These are phyloP conservation scores for Perdita meconis DNA, from an alignment of 2,888 invertebrate genomes.

Conservation along the genomic window DNA sequence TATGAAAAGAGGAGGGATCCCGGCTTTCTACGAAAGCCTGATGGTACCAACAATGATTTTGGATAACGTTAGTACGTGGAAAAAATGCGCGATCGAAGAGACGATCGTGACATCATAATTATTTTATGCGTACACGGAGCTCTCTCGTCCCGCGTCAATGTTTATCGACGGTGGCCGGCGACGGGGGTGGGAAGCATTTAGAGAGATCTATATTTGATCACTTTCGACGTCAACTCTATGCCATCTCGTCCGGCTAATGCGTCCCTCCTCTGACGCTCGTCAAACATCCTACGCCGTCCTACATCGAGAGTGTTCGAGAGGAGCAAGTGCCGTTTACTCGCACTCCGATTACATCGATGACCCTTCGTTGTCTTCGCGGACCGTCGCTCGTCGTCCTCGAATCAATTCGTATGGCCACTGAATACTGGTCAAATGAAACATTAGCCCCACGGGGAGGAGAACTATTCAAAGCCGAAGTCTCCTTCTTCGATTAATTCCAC, in stretches of 20 bases:
- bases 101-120: constrained; percentile 60
- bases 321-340: constrained; percentile 74
- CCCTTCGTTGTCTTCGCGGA: constrained; percentile 59
- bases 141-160: constrained; percentile 62
- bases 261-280: constrained; percentile 72
- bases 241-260: constrained; percentile 77
- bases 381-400: constrained; percentile 32
- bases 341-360: constrained; percentile 74
- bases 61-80: background rate
- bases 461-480: background rate
- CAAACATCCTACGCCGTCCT: constrained; percentile 73
- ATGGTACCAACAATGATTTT: background rate
- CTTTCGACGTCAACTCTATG: constrained; percentile 77
- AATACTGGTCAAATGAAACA: constrained; percentile 35
- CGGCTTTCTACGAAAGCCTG: too few relatives aligned
- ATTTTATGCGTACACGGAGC: constrained; percentile 49
- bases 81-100: constrained; percentile 2
- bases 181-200: constrained; percentile 62
- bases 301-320: constrained; percentile 65
- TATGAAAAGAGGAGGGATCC: too few relatives aligned
- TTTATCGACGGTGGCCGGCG: constrained; percentile 58
- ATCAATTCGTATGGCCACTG: constrained; percentile 44
- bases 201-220: constrained; percentile 80
- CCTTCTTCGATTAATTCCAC: too few relatives aligned
- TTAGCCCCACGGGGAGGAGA: constrained; percentile 3